Base-by-base conservation (phyloP, 2,797 vertebrate genomes). In the Sphaeramia orbicularis region DNA sequence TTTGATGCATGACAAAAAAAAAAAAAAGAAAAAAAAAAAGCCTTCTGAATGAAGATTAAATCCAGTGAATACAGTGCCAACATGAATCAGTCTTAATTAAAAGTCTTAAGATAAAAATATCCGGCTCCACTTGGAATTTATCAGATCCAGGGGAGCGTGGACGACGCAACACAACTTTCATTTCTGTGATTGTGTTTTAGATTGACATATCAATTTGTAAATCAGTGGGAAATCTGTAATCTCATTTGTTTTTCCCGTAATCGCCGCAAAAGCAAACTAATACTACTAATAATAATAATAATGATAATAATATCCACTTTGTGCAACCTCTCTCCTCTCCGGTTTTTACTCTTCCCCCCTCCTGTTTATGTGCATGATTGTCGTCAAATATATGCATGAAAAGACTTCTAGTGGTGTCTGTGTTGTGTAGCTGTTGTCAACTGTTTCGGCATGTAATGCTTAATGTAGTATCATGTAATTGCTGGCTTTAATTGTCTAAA, bases 371-470 rank as follows among this genome's bases (percentile, higher is more conserved):
- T 89, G 90, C 90, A 91, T 79, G 88, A 52, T 45, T 86, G 72
- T 81, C 32, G 59, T 86, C 78, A 63, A 71, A 78, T 65, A 60
- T 27, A 27, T 78, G 92, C 92, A 92, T 90, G 92, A 84, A 57
- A 74, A 81, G 36, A 67, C 63, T 78, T 72, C 2, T 38, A 1
- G 58, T 71, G 19, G 60, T 88, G 76, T 78, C 80, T 38, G 76
- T 86, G 71, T 62, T 71, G 79, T 87, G 65, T 60, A 57, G 59
- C 56, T 62, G 81, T 82, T 47, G 68, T 78, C 51, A 9, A 21
- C 72, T 54, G 76, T 73, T 44, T 59, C 43, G 12, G 85, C 87
- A 89, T 90, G 86, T 61, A 2, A 66, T 64, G 65, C 79, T 74
- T 21, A 19, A 45, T 82, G 74, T 83, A 66, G 83, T 89, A 71